These are phyloP conservation scores for Erebia aethiops DNA, from an alignment of 2,888 invertebrate genomes.

Conservation along the genomic window DNA sequence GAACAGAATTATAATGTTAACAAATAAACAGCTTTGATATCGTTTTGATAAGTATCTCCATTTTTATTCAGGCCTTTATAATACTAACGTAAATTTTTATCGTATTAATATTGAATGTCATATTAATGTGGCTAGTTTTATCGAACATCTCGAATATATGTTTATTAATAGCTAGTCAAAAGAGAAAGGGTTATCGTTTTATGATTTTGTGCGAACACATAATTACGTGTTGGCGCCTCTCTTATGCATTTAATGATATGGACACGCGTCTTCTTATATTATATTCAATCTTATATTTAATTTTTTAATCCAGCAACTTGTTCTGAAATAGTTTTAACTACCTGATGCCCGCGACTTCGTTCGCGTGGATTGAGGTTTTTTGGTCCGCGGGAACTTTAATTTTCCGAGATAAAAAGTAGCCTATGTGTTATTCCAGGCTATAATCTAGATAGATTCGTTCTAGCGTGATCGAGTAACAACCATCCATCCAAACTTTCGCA, in stretches of 20 bases:
- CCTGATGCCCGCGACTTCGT: no score
- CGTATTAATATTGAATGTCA: slow-evolving; percentile 1
- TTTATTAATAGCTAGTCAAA: background rate
- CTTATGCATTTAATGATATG: background rate
- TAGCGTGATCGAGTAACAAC: no score
- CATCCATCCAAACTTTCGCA: no score
- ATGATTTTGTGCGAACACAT: background rate
- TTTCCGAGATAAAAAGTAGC: no score
- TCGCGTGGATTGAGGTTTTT: no score
- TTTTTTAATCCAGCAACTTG: no score
- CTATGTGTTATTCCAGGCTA: no score
- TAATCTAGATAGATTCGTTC: no score
- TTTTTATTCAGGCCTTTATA: background rate
- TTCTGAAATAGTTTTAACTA: no score
- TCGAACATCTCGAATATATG: slow-evolving; percentile 10
- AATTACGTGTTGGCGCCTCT: slow-evolving; percentile 1
- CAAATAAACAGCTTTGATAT: background rate
- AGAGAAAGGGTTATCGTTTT: slow-evolving; percentile 9
- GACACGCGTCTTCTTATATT: no score
- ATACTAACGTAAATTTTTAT: slow-evolving; percentile 12
- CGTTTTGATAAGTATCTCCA: background rate
- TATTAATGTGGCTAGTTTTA: background rate
- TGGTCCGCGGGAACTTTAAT: no score
- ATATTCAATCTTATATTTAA: no score
- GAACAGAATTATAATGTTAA: background rate